These are phyloP conservation scores for Hirudinaria manillensis DNA, from an alignment of 2,888 invertebrate species.

Conservation along the genomic window DNA sequence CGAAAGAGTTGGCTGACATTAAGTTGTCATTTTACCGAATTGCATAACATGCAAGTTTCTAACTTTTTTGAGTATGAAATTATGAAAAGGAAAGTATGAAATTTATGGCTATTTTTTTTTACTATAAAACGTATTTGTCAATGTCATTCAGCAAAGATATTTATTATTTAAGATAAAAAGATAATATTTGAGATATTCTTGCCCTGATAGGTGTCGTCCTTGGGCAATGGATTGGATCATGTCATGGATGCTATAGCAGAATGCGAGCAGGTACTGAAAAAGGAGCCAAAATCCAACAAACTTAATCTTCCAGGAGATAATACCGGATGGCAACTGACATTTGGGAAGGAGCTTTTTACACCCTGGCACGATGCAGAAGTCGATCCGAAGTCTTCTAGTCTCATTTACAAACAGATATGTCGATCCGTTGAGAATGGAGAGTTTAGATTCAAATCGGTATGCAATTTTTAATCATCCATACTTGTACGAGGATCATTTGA, in stretches of 20 bases:
- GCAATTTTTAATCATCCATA: not conserved
- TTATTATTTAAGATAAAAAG: no score
- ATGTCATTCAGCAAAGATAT: no score
- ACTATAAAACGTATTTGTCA: no score
- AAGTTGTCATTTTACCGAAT: no score
- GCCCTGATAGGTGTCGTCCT: conserved; percentile 41
- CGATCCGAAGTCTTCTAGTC: conserved; percentile 36
- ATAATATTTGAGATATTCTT: no score
- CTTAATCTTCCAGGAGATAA: no score
- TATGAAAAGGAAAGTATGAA: no score
- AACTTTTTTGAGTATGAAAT: no score
- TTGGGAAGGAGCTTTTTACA: conserved; percentile 41
- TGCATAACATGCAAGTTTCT: no score
- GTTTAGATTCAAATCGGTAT: conserved; percentile 38
- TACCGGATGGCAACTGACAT: conserved; percentile 39
- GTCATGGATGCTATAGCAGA: conserved; percentile 43
- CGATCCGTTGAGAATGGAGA: conserved; percentile 38
- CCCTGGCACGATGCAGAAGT: conserved; percentile 41
- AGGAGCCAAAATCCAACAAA: not conserved
- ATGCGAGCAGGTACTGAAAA: conserved; percentile 40
- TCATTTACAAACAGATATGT: conserved; percentile 40
- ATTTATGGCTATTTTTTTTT: no score
- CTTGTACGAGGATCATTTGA: not conserved
- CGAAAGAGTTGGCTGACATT: no score
- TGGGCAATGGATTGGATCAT: conserved; percentile 42